Percentiles rank a stretch among this genome's conserved stretches.
Conservation (phyloP, 1,140 invertebrate species). For the Anoplolepis gracilipes region DNA sequence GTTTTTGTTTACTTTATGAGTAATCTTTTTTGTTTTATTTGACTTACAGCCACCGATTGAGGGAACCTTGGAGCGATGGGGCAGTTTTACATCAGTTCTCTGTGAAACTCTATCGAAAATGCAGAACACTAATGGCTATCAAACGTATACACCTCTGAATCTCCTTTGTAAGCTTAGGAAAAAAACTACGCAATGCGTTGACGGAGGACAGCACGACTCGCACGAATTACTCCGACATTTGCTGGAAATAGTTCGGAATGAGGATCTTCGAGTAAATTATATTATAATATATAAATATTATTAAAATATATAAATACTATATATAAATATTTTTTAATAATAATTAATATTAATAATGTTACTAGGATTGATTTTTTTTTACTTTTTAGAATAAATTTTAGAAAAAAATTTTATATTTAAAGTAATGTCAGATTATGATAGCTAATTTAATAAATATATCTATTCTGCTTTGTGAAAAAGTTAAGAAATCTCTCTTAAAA, state of each 20-base stretch:
- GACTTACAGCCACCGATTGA: conserved; percentile 88
- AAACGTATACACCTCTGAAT: conserved; percentile 90
- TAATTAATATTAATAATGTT: conserved; percentile 12
- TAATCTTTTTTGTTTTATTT: conserved; percentile 29
- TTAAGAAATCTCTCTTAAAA: too few species aligned
- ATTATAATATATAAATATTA: too few species aligned
- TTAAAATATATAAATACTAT: too few species aligned
- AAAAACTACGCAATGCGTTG: conserved; percentile 94
- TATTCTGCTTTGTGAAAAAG: too few species aligned
- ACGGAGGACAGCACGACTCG: conserved; percentile 98
- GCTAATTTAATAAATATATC: too few species aligned
- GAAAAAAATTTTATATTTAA: conserved; percentile 27
- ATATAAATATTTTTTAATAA: too few species aligned
- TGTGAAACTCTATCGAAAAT: conserved; percentile 82
- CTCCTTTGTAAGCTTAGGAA: conserved; percentile 92
- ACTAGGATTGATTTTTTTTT: not conserved
- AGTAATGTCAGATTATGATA: conserved; percentile 6
- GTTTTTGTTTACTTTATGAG: conserved; percentile 31
- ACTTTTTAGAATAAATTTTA: conserved; percentile 23
- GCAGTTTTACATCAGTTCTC: conserved; percentile 86
- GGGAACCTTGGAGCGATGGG: conserved; percentile 90
- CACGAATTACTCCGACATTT: conserved; percentile 97
- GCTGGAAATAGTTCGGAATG: conserved; percentile 91
- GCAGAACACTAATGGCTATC: conserved; percentile 84
- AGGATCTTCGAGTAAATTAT: conserved; percentile 82